Percentiles rank a stretch among this genome's conserved stretches.
Conservation (phyloP, 23 tunicate genomes). For the Ascidia mentula region DNA sequence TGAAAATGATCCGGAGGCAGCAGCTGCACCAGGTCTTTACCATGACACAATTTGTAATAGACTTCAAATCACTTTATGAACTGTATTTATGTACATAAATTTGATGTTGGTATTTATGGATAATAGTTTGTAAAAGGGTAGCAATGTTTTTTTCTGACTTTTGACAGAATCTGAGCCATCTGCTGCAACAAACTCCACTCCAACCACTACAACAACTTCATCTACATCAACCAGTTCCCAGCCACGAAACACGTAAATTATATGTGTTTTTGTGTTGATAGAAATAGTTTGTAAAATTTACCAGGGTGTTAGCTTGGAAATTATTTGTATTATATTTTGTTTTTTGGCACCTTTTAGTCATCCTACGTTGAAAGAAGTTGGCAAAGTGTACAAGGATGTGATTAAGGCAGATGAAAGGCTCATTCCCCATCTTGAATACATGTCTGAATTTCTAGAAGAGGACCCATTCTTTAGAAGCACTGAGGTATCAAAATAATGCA, state of each 20-base stretch:
- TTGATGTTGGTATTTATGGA: neutral
- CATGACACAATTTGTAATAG: neutral
- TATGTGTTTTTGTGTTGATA: neutral
- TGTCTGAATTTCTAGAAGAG: conserved; percentile 30
- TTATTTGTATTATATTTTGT: neutral
- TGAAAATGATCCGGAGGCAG: neutral
- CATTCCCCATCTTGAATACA: conserved; percentile 33
- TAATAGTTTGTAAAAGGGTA: neutral
- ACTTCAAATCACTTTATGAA: neutral
- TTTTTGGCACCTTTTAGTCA: conserved; percentile 30
- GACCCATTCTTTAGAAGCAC: conserved; percentile 62
- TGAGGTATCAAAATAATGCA: conserved; percentile 11
- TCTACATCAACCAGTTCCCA: neutral
- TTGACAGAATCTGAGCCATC: neutral
- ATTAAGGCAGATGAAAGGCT: conserved; percentile 31
- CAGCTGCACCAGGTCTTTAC: neutral
- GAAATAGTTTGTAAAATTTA: neutral
- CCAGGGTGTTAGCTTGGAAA: neutral
- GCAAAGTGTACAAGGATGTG: conserved; percentile 22
- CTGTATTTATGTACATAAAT: neutral
- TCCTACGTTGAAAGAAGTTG: conserved; percentile 56
- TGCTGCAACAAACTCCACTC: neutral
- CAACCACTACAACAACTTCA: neutral
- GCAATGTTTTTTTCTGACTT: neutral
- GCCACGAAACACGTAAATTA: neutral